Evolutionary conservation across 1,140 invertebrate species (phyloP), one percentile per base, ranked within the genome.

Genomic region (Drosophila chauvacae): DNA sequence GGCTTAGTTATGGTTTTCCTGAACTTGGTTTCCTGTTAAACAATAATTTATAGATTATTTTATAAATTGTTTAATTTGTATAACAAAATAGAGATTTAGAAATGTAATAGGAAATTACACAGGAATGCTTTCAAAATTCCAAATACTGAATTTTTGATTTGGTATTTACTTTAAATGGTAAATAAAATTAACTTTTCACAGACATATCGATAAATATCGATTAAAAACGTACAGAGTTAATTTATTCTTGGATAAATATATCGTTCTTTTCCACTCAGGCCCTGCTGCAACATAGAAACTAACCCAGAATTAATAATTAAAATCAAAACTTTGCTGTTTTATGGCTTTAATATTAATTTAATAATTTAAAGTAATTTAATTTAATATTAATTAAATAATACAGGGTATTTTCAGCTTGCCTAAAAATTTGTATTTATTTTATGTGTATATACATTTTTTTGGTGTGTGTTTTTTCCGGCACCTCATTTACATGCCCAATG

Each of bases 401-500:
- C 11, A 16, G 45, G 5, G 1, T 18, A 7, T 51, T 33, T 20
- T 6, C 28, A 33, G 18, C 16, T 7, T 4, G 13, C 35, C 14
- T 16, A 1, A 23, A 14, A 47, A 14, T 3, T 51, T 51, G n/a
- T 33, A 51, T 51, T 33, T 51, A 13, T 2, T 33, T 18, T 26
- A 9, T 28, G 5, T n/a, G 1, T 50, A 26, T 16, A 16, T 3
- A 4, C 4, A 18, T 10, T 28, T 50, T 28, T 18, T 18, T 33
- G 7, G 23, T 30, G 28, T 48, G 23, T n/a, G 5, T 53, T 51
- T 18, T 7, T 7, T 23, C 26, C 28, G 47, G 60, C 65, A 68
- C 45, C 61, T 68, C 44, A 68, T 68, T 65, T 68, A 65, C 45
- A 65, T 68, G 57, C 16, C 20, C 39, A 20, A 44, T 18, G 56